These are phyloP conservation scores for Leucopsar rothschildi DNA, from an alignment of 2,113 vertebrate genomes.

Conservation along the genomic window DNA sequence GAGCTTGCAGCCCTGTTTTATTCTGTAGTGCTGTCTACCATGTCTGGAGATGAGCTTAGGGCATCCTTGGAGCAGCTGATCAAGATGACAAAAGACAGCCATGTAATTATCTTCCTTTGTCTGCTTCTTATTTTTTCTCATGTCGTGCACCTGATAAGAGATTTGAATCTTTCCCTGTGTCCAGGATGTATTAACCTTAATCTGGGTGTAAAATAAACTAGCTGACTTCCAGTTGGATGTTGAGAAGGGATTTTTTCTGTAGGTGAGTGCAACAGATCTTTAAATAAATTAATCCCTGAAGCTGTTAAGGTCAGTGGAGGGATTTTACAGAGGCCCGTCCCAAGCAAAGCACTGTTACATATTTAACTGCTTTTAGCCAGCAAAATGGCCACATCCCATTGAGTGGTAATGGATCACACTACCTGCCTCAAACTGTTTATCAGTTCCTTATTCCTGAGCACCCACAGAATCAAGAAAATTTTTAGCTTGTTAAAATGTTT, in stretches of 20 bases:
- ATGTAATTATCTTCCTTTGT: conserved; percentile 73
- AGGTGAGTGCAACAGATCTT: neutral
- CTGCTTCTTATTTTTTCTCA: neutral
- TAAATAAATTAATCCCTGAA: neutral
- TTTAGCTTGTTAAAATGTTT: neutral
- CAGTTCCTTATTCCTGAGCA: neutral
- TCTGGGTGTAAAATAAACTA: neutral
- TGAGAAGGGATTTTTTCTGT: neutral
- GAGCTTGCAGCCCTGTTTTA: conserved; percentile 94
- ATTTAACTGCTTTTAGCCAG: neutral
- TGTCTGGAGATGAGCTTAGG: conserved; percentile 89
- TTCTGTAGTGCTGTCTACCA: conserved; percentile 88
- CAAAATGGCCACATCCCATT: neutral
- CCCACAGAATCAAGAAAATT: neutral
- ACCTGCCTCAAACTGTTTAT: neutral
- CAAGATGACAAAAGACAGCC: conserved; percentile 92
- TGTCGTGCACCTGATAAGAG: neutral
- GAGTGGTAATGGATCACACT: neutral
- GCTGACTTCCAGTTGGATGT: neutral
- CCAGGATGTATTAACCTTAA: neutral
- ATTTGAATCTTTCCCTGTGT: neutral
- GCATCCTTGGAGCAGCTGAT: conserved; percentile 86
- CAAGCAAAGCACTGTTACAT: rapidly evolving
- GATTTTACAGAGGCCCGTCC: neutral
- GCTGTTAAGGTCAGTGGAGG: neutral